Evolutionary conservation across 1,140 invertebrate genomes (phyloP), one percentile per base, ranked within the genome.

Genomic region (Lepidurus apus): DNA sequence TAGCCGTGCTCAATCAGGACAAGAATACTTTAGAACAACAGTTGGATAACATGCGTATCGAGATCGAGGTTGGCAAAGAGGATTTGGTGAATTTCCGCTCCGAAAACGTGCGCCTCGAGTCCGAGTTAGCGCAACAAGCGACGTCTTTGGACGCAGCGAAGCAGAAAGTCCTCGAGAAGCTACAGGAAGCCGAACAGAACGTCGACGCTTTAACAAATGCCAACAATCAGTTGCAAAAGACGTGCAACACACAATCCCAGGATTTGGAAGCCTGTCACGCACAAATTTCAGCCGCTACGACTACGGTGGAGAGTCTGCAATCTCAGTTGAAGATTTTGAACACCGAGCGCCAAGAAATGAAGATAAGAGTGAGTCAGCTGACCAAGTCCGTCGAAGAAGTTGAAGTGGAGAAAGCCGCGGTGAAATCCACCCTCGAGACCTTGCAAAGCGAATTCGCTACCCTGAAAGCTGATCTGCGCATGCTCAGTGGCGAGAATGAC

Each of bases 381-480:
- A 65, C 53, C 6, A 65, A 65, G 7, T n/a, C 6, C 13, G 21
- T 65, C 53, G 53, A 65, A 8, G 53, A 65, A 65, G 21, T 21
- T 13, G 53, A 65, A 65, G 53, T 21, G 53, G 53, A 13, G 53
- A 65, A 65, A 17, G 17, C 17, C 7, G 13, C 8, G 13, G 53
- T 21, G 53, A 65, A 65, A 65, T 65, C 9, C 6, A 65, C 53
- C 9, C 53, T 65, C 17, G 53, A 65, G 8, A 21, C 53, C 21
- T 21, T 65, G 13, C 53, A 65, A 17, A n/a, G 53, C 13, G 53
- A 65, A 17, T 65, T 13, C 13, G 53, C 53, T 9, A 65, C 53
- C 53, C 17, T 65, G 53, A 65, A 65, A 21, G n/a, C 53, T 7
- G 53, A 65, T 65, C 53, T 65, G 53, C 53, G 53, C 53, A 65